phyloP scores from a whole-genome alignment of 1,140 invertebrate genomes.

The Nixonia krombeini region DNA sequence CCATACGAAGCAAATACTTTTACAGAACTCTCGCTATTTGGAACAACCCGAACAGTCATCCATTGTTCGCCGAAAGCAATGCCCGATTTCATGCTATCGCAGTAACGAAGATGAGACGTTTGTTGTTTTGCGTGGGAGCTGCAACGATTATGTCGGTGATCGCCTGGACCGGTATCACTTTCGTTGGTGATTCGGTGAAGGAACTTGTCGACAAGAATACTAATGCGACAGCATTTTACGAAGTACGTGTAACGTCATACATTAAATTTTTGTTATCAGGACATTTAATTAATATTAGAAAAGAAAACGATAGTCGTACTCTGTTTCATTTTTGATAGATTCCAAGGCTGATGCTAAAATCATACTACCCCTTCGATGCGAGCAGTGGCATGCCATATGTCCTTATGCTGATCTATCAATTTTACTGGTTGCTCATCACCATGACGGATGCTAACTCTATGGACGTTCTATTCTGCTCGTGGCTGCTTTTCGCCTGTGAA shows the following conservation, averaged over 20 bases:
- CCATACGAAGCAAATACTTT: constrained; percentile 80
- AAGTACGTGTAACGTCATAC: no score
- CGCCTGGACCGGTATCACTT: constrained; percentile 82
- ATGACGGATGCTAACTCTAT: constrained; percentile 80
- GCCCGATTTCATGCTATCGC: constrained; percentile 81
- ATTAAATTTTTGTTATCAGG: no score
- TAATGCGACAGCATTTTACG: constrained; percentile 78
- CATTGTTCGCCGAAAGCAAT: constrained; percentile 86
- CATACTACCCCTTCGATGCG: constrained; percentile 83
- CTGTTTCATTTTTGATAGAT: constrained; percentile 58
- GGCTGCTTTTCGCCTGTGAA: constrained; percentile 86
- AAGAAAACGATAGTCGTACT: no score
- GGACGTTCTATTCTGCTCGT: constrained; percentile 86
- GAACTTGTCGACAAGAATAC: constrained; percentile 79
- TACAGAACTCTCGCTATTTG: constrained; percentile 83
- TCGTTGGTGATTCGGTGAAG: constrained; percentile 82
- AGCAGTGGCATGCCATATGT: constrained; percentile 78
- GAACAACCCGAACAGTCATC: constrained; percentile 87
- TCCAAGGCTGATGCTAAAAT: constrained; percentile 80
- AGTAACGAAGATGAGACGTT: constrained; percentile 81
- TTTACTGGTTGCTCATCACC: constrained; percentile 82
- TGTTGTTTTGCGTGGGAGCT: constrained; percentile 78
- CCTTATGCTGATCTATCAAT: constrained; percentile 78
- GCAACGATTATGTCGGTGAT: constrained; percentile 75
- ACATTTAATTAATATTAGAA: no score